Conservation (phyloP, 2,888 invertebrate species). For the Peribatodes rhomboidaria region DNA sequence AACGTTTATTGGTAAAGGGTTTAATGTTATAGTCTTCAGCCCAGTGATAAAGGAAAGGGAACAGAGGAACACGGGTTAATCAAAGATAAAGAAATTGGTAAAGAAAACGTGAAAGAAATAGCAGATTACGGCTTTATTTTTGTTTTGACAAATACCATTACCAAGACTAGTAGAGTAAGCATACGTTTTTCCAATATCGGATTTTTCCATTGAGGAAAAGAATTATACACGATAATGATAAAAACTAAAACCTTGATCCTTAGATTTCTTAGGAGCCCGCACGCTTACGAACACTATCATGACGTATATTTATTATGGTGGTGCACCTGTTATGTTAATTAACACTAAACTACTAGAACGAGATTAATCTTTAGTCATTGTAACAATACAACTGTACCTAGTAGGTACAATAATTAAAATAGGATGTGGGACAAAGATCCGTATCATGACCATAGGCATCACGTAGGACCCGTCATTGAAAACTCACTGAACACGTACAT, state of each 20-base stretch:
- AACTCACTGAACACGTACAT: conserved; percentile 45
- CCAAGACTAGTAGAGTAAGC: no score
- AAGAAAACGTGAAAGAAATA: no score
- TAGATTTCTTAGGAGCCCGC: conserved; percentile 20
- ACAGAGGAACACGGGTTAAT: no score
- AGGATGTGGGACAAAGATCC: conserved; percentile 35
- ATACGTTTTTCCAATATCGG: neutral
- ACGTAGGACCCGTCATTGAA: conserved; percentile 42
- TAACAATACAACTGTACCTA: conserved; percentile 3
- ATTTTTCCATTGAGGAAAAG: conserved; percentile 2
- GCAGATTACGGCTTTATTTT: neutral
- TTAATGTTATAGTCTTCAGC: no score
- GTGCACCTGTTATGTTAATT: neutral
- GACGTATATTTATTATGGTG: neutral
- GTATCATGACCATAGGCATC: conserved; percentile 18
- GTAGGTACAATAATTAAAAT: conserved; percentile 17
- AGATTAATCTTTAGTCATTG: conserved; percentile 18
- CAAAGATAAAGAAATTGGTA: no score
- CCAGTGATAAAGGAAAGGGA: no score
- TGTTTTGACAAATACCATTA: neutral
- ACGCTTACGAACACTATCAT: neutral
- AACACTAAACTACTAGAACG: neutral
- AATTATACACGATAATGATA: neutral
- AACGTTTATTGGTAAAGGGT: no score
- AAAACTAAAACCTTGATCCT: conserved; percentile 8